These are phyloP conservation scores for Indri indri DNA, from an alignment of 2,113 vertebrate genomes.

Conservation along the genomic window DNA sequence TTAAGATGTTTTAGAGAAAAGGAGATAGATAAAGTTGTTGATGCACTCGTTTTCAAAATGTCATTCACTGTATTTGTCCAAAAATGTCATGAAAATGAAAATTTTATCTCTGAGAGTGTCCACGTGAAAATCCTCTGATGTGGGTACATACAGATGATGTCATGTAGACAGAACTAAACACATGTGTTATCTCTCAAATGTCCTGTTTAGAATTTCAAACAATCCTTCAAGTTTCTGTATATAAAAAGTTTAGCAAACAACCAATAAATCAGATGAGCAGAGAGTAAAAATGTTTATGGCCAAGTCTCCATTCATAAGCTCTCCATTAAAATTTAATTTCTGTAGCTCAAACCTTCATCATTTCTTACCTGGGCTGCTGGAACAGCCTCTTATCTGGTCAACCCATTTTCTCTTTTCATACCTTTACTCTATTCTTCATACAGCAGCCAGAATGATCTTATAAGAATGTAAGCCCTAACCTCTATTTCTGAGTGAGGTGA, in stretches of 20 bases:
- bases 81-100: background rate
- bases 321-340: background rate
- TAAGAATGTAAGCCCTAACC: background rate
- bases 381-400: background rate
- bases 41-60: slow-evolving; percentile 31
- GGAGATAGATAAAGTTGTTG: background rate
- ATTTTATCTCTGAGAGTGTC: background rate
- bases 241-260: background rate
- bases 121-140: background rate
- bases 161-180: background rate
- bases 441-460: background rate
- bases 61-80: background rate
- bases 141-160: background rate
- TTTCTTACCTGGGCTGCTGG: background rate
- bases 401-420: background rate
- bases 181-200: background rate
- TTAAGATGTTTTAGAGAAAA: background rate
- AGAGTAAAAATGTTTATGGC: background rate
- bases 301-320: background rate
- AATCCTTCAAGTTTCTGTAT: background rate
- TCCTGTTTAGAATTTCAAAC: background rate
- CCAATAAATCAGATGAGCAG: background rate
- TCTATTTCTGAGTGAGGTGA: background rate
- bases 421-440: background rate
- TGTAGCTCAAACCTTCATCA: background rate